Evolutionary conservation across 1,140 invertebrate genomes (phyloP), one percentile per base, ranked within the genome.

Genomic region (Ceratosolen solmsi): DNA sequence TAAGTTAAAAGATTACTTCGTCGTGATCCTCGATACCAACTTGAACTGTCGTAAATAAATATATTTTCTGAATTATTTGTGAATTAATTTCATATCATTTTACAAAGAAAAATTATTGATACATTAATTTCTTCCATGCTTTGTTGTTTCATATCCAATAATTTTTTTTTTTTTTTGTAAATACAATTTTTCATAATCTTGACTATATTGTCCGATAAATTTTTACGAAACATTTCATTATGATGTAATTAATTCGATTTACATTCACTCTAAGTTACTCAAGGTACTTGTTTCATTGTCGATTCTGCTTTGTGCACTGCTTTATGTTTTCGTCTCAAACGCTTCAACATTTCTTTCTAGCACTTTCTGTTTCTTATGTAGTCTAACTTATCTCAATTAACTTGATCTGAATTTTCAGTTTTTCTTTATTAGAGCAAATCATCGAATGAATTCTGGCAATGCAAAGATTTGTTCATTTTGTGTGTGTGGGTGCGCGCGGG

Each of bases 141-240:
- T n/a, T n/a, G n/a, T n/a, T n/a, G n/a, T n/a, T n/a, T n/a, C n/a
- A n/a, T n/a, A n/a, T n/a, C n/a, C n/a, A n/a, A n/a, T n/a, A n/a
- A n/a, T n/a, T n/a, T n/a, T n/a, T n/a, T n/a, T n/a, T n/a, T 38
- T 38, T 68, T 38, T 38, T 8, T 68, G 4, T 11, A 46, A 46
- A 46, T 46, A 46, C n/a, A 46, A 46, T 77, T 46, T 22, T 58
- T 63, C 33, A 15, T 65, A 63, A 63, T 27, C 5, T 33, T 27
- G 58, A 17, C 46, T 46, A 2, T 51, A 41, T 36, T 49, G 27
- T 17, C 22, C 30, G 27, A 13, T 77, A 65, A 25, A 13, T 49
- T 79, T 51, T 27, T 54, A 58, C 74, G 71, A 74, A 73, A 63
- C 74, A 74, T 80, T 80, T 74, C 74, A 80, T 80, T 74, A 80